Evolutionary conservation across 1,140 invertebrate species (phyloP), one percentile per base, ranked within the genome.

Genomic region (Leucophenga varia): DNA sequence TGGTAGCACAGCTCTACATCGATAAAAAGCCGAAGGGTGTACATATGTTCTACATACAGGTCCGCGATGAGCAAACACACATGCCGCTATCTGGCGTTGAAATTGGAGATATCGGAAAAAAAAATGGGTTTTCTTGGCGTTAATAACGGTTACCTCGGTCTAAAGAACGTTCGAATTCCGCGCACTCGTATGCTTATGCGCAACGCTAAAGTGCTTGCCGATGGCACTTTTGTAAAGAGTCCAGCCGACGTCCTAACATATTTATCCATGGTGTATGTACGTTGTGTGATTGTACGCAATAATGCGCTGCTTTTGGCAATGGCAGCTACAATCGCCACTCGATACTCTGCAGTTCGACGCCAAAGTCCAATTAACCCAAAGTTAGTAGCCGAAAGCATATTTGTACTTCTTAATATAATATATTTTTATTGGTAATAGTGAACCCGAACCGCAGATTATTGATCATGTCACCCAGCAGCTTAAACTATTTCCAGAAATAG

Each of bases 391-490:
- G 12, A 7, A 13, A 1, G n/a, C n/a, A n/a, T n/a, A n/a, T n/a
- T 38, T 38, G 4, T 10, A 21, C 32, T 34, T 35, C 13, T 13
- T 13, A 6, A 13, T 16, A 16, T 9, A 0, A 9, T 3, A 17
- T 7, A 32, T 37, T 17, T 34, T n/a, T 35, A 13, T 37, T n/a
- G n/a, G n/a, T 52, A 49, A 5, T 14, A 72, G 69, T 18, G 83
- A 84, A 50, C 82, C 82, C 0, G 94, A 97, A 76, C 84, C 86
- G 1, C 90, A 95, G 77, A 91, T 97, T 55, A 76, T 97, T 20
- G 91, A 97, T 72, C 97, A 93, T 70, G 83, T 92, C 43, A 95
- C 93, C 0, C 95, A 97, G 74, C 93, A 96, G 71, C 86, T 92
- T 64, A 95, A 95, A 74, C 54, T 97, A n/a, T 87, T 97, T 43